A percentile compares a stretch with the other conserved stretches of the same genome.
Evolutionary conservation across 2,888 invertebrate genomes (phyloP).

Genomic region (Harpagoxenus sublaevis): DNA sequence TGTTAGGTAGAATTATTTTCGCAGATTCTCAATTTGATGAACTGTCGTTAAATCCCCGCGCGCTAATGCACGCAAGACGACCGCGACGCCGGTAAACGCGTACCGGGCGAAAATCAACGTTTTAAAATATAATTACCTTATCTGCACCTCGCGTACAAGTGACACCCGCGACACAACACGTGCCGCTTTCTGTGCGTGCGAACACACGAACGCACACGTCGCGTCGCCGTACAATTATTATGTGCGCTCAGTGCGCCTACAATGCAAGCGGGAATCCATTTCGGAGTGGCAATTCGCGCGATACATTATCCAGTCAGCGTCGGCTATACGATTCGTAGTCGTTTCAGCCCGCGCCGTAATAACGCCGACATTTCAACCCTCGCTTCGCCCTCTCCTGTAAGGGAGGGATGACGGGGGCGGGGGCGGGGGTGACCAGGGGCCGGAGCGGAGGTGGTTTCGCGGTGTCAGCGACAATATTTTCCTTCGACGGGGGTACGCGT

Average conservation of each 20-base stretch:
- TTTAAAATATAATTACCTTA: constrained; percentile 70
- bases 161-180: constrained; percentile 58
- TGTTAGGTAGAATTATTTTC: neutral
- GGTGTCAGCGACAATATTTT: constrained; percentile 77
- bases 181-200: neutral
- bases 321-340: constrained; percentile 74
- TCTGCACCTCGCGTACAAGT: constrained; percentile 59
- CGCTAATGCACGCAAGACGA: neutral
- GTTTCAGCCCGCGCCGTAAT: constrained; percentile 71
- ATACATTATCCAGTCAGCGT: constrained; percentile 76
- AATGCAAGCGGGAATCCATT: constrained; percentile 73
- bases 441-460: constrained; percentile 57
- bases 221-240: constrained; percentile 69
- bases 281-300: constrained; percentile 75
- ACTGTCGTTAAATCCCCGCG: neutral
- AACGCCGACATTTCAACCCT: constrained; percentile 73
- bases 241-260: constrained; percentile 69
- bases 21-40: neutral
- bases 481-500: constrained; percentile 71
- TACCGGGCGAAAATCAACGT: constrained; percentile 46
- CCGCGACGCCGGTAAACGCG: neutral
- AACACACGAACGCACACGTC: constrained; percentile 2
- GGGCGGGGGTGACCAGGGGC: constrained; percentile 42
- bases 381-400: constrained; percentile 59
- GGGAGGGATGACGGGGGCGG: neutral